Evolutionary conservation across 2,113 vertebrate genomes (phyloP).

Genomic region (Solea solea): DNA sequence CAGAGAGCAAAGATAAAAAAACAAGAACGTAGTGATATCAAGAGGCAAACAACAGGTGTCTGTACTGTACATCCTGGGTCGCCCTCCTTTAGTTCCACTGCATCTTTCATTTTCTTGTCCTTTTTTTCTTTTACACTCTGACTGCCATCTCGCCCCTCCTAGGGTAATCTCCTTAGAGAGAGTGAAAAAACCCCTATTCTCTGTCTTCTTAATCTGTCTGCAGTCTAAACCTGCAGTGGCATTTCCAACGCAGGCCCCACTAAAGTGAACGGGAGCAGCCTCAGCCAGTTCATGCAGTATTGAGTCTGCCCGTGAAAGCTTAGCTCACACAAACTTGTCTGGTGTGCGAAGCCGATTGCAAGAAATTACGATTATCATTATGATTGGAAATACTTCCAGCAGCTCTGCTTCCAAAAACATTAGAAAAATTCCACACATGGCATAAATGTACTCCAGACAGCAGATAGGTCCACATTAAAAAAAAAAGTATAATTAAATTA

Average conservation of each 20-base stretch:
- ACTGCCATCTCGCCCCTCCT: constrained; percentile 78
- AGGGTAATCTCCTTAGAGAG: constrained; percentile 81
- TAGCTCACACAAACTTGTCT: constrained; percentile 15
- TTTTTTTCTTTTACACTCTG: constrained; percentile 74
- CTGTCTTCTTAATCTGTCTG: constrained; percentile 74
- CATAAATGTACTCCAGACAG: background rate
- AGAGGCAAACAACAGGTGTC: constrained; percentile 77
- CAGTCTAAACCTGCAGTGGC: constrained; percentile 68
- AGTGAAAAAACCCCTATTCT: constrained; percentile 68
- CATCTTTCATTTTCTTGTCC: constrained; percentile 77
- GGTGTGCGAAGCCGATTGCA: background rate
- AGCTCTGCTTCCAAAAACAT: background rate
- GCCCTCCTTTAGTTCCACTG: constrained; percentile 78
- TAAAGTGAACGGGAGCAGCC: constrained; percentile 22
- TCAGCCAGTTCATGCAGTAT: constrained; percentile 9
- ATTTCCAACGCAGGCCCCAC: constrained; percentile 58
- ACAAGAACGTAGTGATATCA: constrained; percentile 38
- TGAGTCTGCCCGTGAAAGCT: constrained; percentile 5
- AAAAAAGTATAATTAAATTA: too few relatives aligned
- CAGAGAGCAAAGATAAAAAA: background rate
- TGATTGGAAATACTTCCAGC: background rate
- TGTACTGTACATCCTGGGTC: constrained; percentile 71
- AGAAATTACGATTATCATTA: background rate
- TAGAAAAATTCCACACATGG: too few relatives aligned
- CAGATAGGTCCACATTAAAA: too few relatives aligned